phyloP scores from a whole-genome alignment of 2,888 invertebrate species.

The Allophyes oxyacanthae region DNA sequence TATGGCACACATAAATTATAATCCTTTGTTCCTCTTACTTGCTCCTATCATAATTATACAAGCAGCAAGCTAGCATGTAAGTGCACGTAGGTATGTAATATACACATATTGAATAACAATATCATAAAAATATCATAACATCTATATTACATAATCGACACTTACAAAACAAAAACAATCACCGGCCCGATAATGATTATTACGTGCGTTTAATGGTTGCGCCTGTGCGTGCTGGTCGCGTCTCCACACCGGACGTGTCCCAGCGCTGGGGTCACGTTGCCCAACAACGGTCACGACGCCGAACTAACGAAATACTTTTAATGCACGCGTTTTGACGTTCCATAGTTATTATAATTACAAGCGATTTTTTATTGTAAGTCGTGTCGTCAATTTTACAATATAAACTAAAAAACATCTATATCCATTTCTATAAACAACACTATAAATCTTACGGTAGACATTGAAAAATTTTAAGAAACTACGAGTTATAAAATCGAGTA shows the following conservation, averaged over 20 bases:
- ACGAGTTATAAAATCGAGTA: no score
- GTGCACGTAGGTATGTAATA: no score
- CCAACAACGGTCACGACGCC: slow-evolving; percentile 41
- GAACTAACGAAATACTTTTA: slow-evolving; percentile 18
- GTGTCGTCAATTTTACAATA: no score
- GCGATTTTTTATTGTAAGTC: slow-evolving; percentile 18
- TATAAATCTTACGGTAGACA: no score
- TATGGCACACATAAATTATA: not conserved
- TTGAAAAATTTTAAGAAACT: no score
- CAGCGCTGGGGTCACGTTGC: slow-evolving; percentile 25
- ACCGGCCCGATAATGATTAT: not conserved
- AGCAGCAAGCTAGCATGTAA: no score
- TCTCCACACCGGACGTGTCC: slow-evolving; percentile 17
- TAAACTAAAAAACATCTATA: no score
- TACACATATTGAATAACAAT: slow-evolving; percentile 1
- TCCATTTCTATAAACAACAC: no score
- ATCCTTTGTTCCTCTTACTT: no score
- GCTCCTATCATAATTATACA: no score
- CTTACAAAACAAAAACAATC: slow-evolving; percentile 12
- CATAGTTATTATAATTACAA: slow-evolving; percentile 19
- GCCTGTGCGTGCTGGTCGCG: not conserved
- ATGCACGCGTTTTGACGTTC: slow-evolving; percentile 2
- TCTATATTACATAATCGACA: slow-evolving; percentile 6
- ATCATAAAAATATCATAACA: not conserved
- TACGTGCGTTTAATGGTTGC: slow-evolving; percentile 15